Conservation (phyloP, 2,888 invertebrate species). For the Sinhomidia bicolor region DNA sequence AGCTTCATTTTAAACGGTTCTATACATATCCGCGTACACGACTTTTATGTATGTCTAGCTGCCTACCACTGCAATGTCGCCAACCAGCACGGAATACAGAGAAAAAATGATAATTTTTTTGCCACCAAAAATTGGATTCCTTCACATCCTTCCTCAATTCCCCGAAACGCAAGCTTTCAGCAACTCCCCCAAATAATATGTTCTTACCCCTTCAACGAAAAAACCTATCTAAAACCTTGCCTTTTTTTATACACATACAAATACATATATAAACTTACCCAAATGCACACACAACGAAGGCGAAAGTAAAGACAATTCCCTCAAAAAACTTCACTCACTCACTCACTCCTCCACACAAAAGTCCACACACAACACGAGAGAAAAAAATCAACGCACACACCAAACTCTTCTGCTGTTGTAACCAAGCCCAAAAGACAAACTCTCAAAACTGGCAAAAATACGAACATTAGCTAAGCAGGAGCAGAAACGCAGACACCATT, state of each 20-base stretch:
- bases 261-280: not conserved
- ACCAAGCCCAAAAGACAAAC: slow-evolving; percentile 36
- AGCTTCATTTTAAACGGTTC: not conserved
- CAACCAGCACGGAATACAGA: not conserved
- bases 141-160: slow-evolving; percentile 43
- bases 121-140: not conserved
- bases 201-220: not conserved
- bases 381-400: not conserved
- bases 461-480: too few relatives aligned
- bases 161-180: slow-evolving; percentile 28
- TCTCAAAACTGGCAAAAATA: too few relatives aligned
- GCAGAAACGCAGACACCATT: not conserved
- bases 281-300: not conserved
- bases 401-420: not conserved
- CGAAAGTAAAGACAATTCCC: slow-evolving; percentile 21
- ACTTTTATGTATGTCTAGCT: too few relatives aligned
- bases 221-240: not conserved
- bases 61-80: not conserved
- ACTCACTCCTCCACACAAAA: not conserved
- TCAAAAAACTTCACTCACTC: slow-evolving; percentile 19
- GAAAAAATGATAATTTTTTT: not conserved
- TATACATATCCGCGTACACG: not conserved
- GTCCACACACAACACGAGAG: not conserved
- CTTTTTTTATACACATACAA: not conserved
- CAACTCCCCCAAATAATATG: not conserved